Base-by-base conservation (phyloP, 2,113 vertebrate genomes). In the Hippoglossus stenolepis region DNA sequence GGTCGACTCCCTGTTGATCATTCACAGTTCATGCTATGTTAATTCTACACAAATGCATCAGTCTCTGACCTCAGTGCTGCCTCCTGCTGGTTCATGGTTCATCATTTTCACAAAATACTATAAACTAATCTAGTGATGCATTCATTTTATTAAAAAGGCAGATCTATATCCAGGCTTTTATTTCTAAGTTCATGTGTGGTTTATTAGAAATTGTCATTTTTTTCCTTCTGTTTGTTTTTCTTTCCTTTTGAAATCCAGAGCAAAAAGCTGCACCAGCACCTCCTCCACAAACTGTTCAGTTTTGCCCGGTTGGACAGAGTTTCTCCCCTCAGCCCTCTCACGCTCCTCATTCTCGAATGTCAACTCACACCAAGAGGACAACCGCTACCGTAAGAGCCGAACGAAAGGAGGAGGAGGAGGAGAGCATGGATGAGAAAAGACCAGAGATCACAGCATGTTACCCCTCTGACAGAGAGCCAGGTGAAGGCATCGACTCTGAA, bases 401-500 rank as follows among this genome's bases (percentile, higher is more conserved):
- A 20, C 77, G 31, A 4, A 31, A 67, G 66, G 77, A 60, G 13
- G 79, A 73, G 43, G 82, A 84, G 47, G 75, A 86, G 23, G 83
- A 84, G n/a, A 45, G 79, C 18, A 60, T 28, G 43, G 40, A 35
- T n/a, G 75, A 85, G 57, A 75, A 57, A 45, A 69, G 28, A 38
- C 61, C 45, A 3, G 83, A 78, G 18, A 60, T 65, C 12, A 15
- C 73, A 14, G 43, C 67, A 18, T 83, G 81, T 15, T 94, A 90
- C 74, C 92, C 92, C n/a, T 51, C 80, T 15, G 91, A 91, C 69
- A 92, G 94, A 89, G 94, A 95, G 64, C 94, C 95, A 2, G 94
- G 92, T 9, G 95, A 95, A 77, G 95, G 95, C 65, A 94, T 94
- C 0, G 94, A 95, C 75, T 92, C 94, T 0, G 93, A 95, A 73